Evolutionary conservation across 2,113 vertebrate species (phyloP).

Genomic region (Orthonyx spaldingii): DNA sequence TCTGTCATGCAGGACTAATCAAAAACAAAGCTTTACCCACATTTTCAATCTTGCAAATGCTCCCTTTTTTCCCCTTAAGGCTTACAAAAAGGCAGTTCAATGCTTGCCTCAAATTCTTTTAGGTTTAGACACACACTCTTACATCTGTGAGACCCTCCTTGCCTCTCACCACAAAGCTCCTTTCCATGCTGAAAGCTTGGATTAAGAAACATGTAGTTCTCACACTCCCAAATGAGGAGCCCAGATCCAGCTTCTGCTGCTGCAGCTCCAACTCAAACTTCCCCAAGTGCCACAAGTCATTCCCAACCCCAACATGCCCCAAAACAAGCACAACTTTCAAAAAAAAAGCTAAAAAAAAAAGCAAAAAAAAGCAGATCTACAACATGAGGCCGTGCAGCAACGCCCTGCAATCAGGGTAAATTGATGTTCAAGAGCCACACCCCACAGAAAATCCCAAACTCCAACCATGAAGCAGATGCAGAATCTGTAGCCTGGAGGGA

Average conservation of each 20-base stretch:
- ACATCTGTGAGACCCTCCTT: neutral
- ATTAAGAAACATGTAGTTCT: neutral
- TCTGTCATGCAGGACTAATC: neutral
- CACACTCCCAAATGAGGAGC: neutral
- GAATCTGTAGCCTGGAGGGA: neutral
- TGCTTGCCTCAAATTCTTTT: neutral
- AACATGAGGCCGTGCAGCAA: neutral
- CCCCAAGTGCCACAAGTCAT: neutral
- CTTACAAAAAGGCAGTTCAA: neutral
- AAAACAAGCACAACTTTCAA: neutral
- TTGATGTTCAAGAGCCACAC: neutral
- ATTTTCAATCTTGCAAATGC: neutral
- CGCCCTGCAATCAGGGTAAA: neutral
- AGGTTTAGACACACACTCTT: neutral
- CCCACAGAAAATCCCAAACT: neutral
- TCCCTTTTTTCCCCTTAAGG: accelerated
- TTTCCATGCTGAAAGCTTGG: neutral
- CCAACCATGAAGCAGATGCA: neutral
- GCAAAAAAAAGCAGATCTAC: neutral
- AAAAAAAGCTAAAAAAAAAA: neutral
- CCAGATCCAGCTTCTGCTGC: neutral
- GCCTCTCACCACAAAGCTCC: neutral
- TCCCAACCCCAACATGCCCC: accelerated
- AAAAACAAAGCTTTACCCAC: neutral
- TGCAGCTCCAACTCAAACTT: neutral